A percentile compares a stretch with the other conserved stretches of the same genome.
phyloP scores from a whole-genome alignment of 2,113 vertebrate species.

The Blennius ocellaris region DNA sequence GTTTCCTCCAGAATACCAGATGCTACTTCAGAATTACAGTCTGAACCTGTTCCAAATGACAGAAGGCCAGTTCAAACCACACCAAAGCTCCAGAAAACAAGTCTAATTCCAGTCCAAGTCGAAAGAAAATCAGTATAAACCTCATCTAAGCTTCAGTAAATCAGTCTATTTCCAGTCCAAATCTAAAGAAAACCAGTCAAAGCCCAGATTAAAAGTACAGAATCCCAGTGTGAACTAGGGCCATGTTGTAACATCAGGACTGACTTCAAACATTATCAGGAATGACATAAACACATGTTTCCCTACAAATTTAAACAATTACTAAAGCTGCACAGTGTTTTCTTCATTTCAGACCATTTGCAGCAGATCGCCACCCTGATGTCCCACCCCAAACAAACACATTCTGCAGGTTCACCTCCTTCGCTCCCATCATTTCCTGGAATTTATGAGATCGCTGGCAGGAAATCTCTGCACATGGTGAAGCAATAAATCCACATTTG shows the following conservation, averaged over 20 bases:
- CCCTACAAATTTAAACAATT: constrained; percentile 7
- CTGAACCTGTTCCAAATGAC: no score
- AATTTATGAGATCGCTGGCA: constrained; percentile 28
- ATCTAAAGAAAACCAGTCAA: no score
- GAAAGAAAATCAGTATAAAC: no score
- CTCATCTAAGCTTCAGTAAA: no score
- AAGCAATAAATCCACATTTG: constrained; percentile 30
- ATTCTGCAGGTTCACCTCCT: constrained; percentile 10
- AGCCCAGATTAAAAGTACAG: no score
- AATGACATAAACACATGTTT: constrained; percentile 25
- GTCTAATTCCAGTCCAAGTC: no score
- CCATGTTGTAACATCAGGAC: background rate
- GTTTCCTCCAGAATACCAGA: no score
- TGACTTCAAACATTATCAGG: constrained; percentile 6
- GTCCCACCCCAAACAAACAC: background rate
- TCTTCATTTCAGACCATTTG: background rate
- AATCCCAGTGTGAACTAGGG: no score
- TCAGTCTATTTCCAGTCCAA: no score
- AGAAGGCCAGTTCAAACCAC: no score
- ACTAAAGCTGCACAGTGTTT: background rate
- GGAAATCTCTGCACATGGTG: constrained; percentile 6
- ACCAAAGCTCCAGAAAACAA: no score
- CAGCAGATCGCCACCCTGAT: background rate
- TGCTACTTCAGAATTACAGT: no score
- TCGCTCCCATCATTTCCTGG: constrained; percentile 29